phyloP scores from a whole-genome alignment of 2,113 vertebrate species.

The Macroglossus sobrinus region DNA sequence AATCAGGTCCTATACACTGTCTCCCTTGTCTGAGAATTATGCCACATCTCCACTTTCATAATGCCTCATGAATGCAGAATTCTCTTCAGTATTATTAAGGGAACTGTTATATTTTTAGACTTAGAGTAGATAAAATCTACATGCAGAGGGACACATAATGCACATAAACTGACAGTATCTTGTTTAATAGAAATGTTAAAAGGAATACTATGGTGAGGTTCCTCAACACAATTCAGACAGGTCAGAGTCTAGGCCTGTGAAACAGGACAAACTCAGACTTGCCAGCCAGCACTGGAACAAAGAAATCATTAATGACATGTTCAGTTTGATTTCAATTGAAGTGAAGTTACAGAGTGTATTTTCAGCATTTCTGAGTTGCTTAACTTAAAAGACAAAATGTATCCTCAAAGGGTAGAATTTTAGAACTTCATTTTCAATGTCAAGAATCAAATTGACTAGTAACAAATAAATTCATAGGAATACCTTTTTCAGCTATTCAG shows the following conservation, averaged over 20 bases:
- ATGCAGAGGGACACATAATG: not conserved
- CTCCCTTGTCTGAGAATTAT: not conserved
- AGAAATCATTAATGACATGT: not conserved
- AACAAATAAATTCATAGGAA: not conserved
- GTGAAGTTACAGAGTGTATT: not conserved
- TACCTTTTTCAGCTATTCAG: not conserved
- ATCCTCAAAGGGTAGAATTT: not conserved
- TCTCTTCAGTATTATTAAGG: not conserved
- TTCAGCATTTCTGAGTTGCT: conserved; percentile 6
- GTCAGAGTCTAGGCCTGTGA: not conserved
- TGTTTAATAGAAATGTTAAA: conserved; percentile 16
- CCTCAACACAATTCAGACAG: not conserved
- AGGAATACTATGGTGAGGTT: not conserved
- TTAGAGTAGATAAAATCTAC: not conserved
- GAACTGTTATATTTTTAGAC: not conserved
- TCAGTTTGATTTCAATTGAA: not conserved
- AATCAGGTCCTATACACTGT: not conserved
- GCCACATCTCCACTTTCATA: not conserved
- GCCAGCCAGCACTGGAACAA: not conserved
- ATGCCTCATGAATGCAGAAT: not conserved
- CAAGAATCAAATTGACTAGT: not conserved
- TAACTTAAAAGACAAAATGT: not conserved
- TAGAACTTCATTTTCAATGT: not conserved
- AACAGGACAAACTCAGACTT: not conserved
- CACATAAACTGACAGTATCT: not conserved